These are phyloP conservation scores for Streptopelia turtur DNA, from an alignment of 2,797 vertebrate genomes.

Conservation along the genomic window DNA sequence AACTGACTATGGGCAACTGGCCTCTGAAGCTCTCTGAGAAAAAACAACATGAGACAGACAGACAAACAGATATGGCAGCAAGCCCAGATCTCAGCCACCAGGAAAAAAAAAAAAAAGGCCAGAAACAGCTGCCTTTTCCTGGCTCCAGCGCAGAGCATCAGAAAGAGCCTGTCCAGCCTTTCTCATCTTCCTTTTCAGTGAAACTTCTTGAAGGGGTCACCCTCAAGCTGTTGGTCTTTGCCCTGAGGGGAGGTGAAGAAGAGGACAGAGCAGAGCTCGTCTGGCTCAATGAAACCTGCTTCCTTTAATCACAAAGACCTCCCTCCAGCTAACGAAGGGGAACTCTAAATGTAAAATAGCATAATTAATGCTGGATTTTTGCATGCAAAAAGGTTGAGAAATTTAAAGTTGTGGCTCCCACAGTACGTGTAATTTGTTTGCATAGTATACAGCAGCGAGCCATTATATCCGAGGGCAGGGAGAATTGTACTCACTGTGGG, in stretches of 20 bases:
- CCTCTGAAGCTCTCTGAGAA: conserved; percentile 70
- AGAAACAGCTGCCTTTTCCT: conserved; percentile 74
- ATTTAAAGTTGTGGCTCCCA: conserved; percentile 56
- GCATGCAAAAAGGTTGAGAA: conserved; percentile 59
- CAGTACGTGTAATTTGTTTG: conserved; percentile 49
- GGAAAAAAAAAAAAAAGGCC: conserved; percentile 25
- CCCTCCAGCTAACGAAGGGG: conserved; percentile 43
- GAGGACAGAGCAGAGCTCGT: conserved; percentile 72
- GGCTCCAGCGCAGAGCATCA: conserved; percentile 46
- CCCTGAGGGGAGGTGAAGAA: conserved; percentile 75
- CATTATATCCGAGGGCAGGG: background rate
- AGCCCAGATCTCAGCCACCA: conserved; percentile 60
- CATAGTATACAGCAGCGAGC: background rate
- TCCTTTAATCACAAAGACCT: conserved; percentile 71
- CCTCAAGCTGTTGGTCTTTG: conserved; percentile 75
- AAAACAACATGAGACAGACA: conserved; percentile 72
- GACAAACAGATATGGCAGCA: conserved; percentile 75
- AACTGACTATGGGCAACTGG: conserved; percentile 71
- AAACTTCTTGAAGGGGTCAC: conserved; percentile 65
- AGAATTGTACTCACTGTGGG: conserved; percentile 32
- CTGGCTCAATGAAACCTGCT: conserved; percentile 62
- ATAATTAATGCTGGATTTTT: conserved; percentile 50
- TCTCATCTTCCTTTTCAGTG: conserved; percentile 71
- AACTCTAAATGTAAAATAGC: conserved; percentile 2
- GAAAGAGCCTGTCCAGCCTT: conserved; percentile 55